Evolutionary conservation across 2,797 vertebrate species (phyloP).

Genomic region (Lepus townsendii): DNA sequence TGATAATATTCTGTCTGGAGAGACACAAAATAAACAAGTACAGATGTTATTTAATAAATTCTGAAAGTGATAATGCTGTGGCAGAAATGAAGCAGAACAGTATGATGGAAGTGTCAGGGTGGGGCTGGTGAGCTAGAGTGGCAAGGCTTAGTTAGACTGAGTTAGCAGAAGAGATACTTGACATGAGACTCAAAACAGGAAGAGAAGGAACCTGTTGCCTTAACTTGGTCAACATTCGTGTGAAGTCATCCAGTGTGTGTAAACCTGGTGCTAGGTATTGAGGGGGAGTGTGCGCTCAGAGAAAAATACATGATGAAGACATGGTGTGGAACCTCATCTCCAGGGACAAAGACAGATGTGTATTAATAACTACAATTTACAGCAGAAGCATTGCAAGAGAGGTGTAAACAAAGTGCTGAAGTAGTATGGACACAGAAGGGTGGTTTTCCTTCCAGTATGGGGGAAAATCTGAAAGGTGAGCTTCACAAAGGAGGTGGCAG

Average conservation of each 20-base stretch:
- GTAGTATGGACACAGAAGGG: not conserved
- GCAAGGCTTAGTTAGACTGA: not conserved
- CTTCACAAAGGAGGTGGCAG: constrained; percentile 1
- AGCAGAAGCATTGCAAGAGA: not conserved
- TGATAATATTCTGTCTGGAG: not conserved
- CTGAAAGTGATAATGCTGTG: not conserved
- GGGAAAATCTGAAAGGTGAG: not conserved
- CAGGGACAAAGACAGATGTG: not conserved
- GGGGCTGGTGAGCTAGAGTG: not conserved
- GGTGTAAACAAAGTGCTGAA: not conserved
- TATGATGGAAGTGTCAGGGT: accelerated
- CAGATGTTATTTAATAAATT: not conserved
- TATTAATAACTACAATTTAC: not conserved
- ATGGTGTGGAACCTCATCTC: not conserved
- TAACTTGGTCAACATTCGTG: not conserved
- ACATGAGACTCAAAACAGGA: not conserved
- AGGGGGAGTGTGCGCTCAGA: not conserved
- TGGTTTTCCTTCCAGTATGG: not conserved
- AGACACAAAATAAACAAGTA: not conserved
- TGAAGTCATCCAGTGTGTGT: not conserved
- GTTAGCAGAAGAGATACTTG: not conserved
- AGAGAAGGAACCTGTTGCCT: not conserved
- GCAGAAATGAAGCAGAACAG: not conserved
- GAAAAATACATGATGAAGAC: not conserved
- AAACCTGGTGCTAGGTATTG: not conserved